Evolutionary conservation across 1,140 invertebrate genomes (phyloP).

Genomic region (Trachelipus rathkii): DNA sequence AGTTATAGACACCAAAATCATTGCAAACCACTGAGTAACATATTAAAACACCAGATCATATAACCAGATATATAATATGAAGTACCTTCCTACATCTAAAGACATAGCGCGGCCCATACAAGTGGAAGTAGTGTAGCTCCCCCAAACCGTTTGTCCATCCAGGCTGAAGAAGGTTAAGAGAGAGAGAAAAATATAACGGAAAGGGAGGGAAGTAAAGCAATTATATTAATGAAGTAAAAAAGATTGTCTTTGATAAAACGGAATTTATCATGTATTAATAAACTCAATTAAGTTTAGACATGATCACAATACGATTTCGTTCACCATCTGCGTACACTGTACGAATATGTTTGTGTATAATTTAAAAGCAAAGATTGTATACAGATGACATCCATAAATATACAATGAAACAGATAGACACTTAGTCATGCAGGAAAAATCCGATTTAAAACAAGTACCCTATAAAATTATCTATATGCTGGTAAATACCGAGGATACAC

Average conservation of each 20-base stretch:
- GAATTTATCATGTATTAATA: slow-evolving; percentile 9
- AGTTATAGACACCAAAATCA: too few relatives aligned
- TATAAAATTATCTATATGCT: too few relatives aligned
- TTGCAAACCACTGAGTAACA: too few relatives aligned
- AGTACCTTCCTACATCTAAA: not conserved
- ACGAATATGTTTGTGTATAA: not conserved
- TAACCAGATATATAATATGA: not conserved
- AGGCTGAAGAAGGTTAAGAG: too few relatives aligned
- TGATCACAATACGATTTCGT: not conserved
- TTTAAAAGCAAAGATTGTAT: not conserved
- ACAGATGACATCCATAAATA: too few relatives aligned
- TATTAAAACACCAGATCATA: not conserved
- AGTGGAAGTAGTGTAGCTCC: not conserved
- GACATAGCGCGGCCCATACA: not conserved
- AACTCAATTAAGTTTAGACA: slow-evolving; percentile 1
- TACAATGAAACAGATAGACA: not conserved
- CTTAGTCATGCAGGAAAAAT: not conserved
- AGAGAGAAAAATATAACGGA: not conserved
- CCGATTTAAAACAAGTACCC: not conserved
- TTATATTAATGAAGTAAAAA: not conserved
- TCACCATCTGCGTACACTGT: not conserved
- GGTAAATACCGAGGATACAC: too few relatives aligned
- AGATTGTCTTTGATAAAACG: not conserved
- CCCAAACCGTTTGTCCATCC: not conserved
- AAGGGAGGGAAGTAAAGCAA: not conserved